Conservation (phyloP, 2,113 vertebrate genomes). For the Cairina moschata region DNA sequence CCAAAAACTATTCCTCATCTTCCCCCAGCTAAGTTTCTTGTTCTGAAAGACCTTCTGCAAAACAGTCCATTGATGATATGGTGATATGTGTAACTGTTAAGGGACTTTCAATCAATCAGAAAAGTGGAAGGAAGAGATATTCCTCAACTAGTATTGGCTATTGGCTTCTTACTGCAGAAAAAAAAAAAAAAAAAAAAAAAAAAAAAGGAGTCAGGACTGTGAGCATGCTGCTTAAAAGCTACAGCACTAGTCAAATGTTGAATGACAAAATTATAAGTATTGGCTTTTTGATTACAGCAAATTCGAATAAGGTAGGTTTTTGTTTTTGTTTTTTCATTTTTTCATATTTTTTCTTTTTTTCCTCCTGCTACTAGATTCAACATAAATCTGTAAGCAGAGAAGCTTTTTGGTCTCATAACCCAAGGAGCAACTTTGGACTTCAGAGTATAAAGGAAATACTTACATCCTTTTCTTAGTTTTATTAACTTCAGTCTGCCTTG, state of each 20-base stretch:
- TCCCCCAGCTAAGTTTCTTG: neutral
- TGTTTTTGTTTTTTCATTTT: no score
- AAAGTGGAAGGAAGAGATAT: neutral
- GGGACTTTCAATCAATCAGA: neutral
- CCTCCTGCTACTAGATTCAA: neutral
- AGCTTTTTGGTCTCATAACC: neutral
- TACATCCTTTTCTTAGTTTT: neutral
- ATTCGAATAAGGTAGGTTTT: neutral
- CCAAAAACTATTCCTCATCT: fast-evolving
- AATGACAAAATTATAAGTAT: neutral
- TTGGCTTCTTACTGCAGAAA: neutral
- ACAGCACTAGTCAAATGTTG: neutral
- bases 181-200: neutral
- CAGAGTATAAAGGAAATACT: neutral
- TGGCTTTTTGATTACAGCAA: neutral
- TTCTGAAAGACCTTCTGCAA: neutral
- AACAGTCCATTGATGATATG: neutral
- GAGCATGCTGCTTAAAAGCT: neutral
- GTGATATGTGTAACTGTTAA: neutral
- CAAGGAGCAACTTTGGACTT: neutral
- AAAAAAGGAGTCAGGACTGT: neutral
- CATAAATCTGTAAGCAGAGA: neutral
- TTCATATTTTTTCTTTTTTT: neutral
- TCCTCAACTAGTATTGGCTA: neutral
- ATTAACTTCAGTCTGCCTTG: neutral